Evolutionary conservation across 2,113 vertebrate genomes (phyloP), one percentile per base, ranked within the genome.

Genomic region (Coracopsis vasa): DNA sequence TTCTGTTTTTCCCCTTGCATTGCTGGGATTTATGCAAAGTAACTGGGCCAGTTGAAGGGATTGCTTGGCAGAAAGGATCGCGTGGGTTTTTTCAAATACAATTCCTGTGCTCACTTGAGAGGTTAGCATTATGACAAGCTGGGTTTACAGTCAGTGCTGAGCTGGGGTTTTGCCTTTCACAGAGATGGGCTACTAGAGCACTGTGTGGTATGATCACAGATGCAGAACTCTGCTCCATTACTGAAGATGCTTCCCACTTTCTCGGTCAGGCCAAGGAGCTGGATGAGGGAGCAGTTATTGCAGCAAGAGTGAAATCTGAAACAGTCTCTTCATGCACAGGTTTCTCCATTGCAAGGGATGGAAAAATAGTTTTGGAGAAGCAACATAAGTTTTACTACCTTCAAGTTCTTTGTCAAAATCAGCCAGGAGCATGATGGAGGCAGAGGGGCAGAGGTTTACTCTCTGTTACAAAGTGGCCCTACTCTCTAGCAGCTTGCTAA

Each of bases 11-110:
- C 70, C 89, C 42, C 60, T 29, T 19, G 45, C 31, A 13, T 86
- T 94, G 69, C 71, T 84, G 77, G 61, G 92, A 88, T 75, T 84
- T 92, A 82, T 91, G 95, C 80, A 77, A 51, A 93, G 64, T 54
- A 79, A 86, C 45, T 7, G 61, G 94, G 80, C 87, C 82, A 47
- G 70, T 86, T 94, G n/a, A 6, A 80, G 81, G 70, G 69, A 44
- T 60, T 70, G 61, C 69, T 94, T 97, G 95, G 95, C 95, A 93
- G 83, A 62, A 37, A 53, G 56, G 35, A 74, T 53, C 0, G 0
- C 3, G 0, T n/a, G 56, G 27, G 31, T 79, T 45, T 82, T 79
- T 85, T 44, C 3, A 33, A 77, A 47, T 21, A 19, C 54, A 77
- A 78, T 92, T 92, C 85, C 58, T 93, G 82, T 58, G 86, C 72